Conservation (phyloP, 2,797 vertebrate species). For the Myotis pilosus region DNA sequence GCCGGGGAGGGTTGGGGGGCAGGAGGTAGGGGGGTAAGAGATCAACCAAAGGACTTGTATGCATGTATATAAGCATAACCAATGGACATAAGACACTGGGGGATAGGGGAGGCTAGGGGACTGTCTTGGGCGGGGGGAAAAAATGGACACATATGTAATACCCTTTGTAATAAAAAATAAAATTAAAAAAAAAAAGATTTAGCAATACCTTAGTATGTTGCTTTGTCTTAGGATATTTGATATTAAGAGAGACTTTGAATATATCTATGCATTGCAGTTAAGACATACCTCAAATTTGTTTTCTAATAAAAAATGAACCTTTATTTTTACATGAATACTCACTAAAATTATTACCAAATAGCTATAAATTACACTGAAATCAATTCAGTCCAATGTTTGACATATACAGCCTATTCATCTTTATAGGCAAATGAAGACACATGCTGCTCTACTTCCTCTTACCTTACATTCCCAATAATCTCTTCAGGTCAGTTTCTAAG, state of each 20-base stretch:
- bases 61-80: no score
- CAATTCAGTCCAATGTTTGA: neutral
- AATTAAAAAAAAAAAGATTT: no score
- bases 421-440: neutral
- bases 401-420: neutral
- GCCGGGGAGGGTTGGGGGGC: no score
- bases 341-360: neutral
- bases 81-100: no score
- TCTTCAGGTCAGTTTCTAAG: conserved; percentile 17
- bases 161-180: no score
- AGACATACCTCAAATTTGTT: neutral
- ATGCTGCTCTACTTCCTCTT: neutral
- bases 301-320: conserved; percentile 18
- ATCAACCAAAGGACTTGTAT: no score
- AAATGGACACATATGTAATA: no score
- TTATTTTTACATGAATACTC: conserved; percentile 6
- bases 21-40: no score
- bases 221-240: neutral
- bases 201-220: conserved; percentile 7
- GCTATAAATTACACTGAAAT: neutral
- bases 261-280: neutral
- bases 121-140: no score
- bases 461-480: neutral
- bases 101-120: no score
- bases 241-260: neutral